These are phyloP conservation scores for Dryomyza anilis DNA, from an alignment of 2,888 invertebrate genomes.

Conservation along the genomic window DNA sequence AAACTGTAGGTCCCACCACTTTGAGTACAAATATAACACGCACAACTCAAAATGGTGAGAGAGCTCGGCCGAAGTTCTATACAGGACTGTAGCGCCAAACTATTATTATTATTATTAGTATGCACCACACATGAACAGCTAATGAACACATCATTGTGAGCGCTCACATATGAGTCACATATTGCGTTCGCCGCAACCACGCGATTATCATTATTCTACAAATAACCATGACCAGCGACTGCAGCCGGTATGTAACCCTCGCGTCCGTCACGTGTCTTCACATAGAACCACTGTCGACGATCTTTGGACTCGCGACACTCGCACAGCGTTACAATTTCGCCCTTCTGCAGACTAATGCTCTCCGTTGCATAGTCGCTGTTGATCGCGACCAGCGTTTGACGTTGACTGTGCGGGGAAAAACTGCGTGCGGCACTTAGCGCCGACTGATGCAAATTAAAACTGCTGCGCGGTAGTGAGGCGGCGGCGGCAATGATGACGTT, in stretches of 20 bases:
- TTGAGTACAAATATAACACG: too few relatives aligned
- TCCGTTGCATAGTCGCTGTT: conserved; percentile 70
- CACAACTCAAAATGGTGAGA: too few relatives aligned
- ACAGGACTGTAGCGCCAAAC: too few relatives aligned
- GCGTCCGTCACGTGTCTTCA: conserved; percentile 71
- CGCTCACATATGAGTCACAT: neutral
- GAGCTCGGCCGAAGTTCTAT: too few relatives aligned
- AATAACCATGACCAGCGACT: conserved; percentile 78
- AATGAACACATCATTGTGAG: too few relatives aligned
- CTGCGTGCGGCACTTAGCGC: conserved; percentile 47
- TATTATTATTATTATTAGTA: too few relatives aligned
- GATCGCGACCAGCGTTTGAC: conserved; percentile 75
- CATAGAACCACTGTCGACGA: conserved; percentile 78
- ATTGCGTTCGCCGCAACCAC: neutral
- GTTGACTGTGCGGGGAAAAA: conserved; percentile 57
- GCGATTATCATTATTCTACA: too few relatives aligned
- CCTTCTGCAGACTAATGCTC: conserved; percentile 70
- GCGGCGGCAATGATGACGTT: conserved; percentile 27
- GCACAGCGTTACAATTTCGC: conserved; percentile 76
- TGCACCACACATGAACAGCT: too few relatives aligned
- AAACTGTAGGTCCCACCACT: too few relatives aligned
- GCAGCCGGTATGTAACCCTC: conserved; percentile 80
- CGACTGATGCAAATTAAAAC: conserved; percentile 43
- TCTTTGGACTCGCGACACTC: conserved; percentile 65
- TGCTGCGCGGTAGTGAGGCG: conserved; percentile 30